Evolutionary conservation across 2,888 invertebrate genomes (phyloP).

Genomic region (Dorcus parallelipipedus): DNA sequence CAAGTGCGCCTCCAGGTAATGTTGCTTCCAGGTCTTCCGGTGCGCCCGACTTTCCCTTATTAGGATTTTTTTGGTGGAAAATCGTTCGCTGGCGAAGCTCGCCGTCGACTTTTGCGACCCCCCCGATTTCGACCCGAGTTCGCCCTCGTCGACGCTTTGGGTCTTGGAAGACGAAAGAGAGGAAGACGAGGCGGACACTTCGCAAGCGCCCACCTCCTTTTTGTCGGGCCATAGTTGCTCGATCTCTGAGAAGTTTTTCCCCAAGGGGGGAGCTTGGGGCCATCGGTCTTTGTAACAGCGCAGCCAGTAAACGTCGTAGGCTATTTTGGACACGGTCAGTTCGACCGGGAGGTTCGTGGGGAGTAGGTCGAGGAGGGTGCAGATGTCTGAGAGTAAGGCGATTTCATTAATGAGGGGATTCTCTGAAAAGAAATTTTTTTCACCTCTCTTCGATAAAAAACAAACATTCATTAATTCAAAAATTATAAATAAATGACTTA

Average conservation of each 20-base stretch:
- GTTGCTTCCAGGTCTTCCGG: slow-evolving; percentile 38
- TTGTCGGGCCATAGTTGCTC: slow-evolving; percentile 4
- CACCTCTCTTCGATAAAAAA: neutral
- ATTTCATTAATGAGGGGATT: slow-evolving; percentile 36
- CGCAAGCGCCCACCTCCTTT: neutral
- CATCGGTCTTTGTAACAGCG: slow-evolving; percentile 37
- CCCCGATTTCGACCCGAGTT: no score
- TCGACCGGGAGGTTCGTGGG: slow-evolving; percentile 36
- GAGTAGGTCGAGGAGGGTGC: slow-evolving; percentile 35
- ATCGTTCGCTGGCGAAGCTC: neutral
- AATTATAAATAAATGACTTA: no score
- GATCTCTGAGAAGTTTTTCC: slow-evolving; percentile 14
- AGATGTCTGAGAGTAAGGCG: slow-evolving; percentile 31
- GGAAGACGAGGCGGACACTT: neutral
- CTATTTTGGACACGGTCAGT: slow-evolving; percentile 36
- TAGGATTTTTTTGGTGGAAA: neutral
- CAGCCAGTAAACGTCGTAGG: slow-evolving; percentile 41
- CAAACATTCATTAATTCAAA: no score
- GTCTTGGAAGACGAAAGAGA: no score
- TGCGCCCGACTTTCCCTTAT: neutral
- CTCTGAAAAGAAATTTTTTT: slow-evolving; percentile 24
- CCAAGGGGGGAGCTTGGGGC: slow-evolving; percentile 32
- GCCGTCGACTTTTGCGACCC: neutral
- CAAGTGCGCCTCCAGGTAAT: slow-evolving; percentile 40
- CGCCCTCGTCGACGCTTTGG: neutral